These are phyloP conservation scores for Epizoanthus stellaris DNA, from an alignment of 92 coral and sea anemone species.

Conservation along the genomic window DNA sequence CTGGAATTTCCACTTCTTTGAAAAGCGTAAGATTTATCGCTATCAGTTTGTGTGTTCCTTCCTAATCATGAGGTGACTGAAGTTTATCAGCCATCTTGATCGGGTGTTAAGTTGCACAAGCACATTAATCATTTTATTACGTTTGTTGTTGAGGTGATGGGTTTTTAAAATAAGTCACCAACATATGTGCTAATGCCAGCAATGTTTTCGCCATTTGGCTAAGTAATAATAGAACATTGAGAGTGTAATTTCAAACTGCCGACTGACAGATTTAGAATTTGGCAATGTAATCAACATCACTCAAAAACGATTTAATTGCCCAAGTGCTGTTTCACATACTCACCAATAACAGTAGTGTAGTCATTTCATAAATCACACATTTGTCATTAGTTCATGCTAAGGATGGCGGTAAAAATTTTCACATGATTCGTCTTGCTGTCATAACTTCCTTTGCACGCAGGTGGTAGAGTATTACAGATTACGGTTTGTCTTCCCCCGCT, in stretches of 20 bases:
- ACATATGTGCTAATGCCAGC: conserved; percentile 43
- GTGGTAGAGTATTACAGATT: conserved; percentile 7
- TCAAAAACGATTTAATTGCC: neutral
- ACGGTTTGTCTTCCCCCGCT: conserved; percentile 27
- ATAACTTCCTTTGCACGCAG: conserved; percentile 14
- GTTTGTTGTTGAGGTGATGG: conserved; percentile 31
- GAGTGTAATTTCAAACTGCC: conserved; percentile 31
- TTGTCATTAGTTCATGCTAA: conserved; percentile 26
- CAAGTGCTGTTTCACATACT: conserved; percentile 40
- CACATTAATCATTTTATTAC: conserved; percentile 37
- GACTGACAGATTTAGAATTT: conserved; percentile 27
- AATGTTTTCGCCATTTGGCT: conserved; percentile 40
- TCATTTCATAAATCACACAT: conserved; percentile 23
- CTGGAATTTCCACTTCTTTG: conserved; percentile 10
- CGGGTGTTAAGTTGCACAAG: conserved; percentile 46
- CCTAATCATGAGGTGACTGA: neutral
- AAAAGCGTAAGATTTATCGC: conserved; percentile 15
- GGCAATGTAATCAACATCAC: conserved; percentile 26
- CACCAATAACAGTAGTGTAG: conserved; percentile 8
- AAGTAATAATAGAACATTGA: conserved; percentile 37
- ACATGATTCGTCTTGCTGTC: conserved; percentile 45
- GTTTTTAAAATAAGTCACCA: conserved; percentile 43
- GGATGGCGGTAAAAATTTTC: conserved; percentile 32
- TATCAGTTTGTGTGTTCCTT: conserved; percentile 25
- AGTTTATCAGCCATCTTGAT: conserved; percentile 15